Evolutionary conservation across 2,797 vertebrate genomes (phyloP).

Genomic region (Danio jaintianensis): DNA sequence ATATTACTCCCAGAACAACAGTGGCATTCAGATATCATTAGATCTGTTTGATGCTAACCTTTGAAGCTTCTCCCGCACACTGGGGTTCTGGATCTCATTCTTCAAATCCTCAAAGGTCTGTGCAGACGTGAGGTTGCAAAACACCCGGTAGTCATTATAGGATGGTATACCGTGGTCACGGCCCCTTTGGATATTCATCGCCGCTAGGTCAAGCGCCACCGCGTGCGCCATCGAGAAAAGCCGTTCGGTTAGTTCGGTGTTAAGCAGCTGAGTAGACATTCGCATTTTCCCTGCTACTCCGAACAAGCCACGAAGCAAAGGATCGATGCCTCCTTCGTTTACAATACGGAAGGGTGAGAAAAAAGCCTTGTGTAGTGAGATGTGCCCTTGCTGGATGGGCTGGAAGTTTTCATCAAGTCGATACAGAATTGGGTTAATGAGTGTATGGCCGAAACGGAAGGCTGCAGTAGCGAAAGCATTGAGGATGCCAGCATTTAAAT

Average conservation of each 20-base stretch:
- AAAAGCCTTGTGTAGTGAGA: constrained; percentile 96
- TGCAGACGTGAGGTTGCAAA: constrained; percentile 92
- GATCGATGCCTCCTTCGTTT: constrained; percentile 98
- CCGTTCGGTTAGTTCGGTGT: constrained; percentile 94
- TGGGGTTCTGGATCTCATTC: constrained; percentile 93
- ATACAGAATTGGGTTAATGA: constrained; percentile 94
- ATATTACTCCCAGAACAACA: constrained; percentile 6
- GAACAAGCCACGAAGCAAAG: constrained; percentile 93
- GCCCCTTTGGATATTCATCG: constrained; percentile 97
- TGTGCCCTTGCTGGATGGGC: constrained; percentile 91
- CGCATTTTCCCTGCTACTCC: constrained; percentile 96
- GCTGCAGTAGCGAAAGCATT: constrained; percentile 96
- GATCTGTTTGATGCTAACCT: constrained; percentile 76
- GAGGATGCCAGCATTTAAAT: constrained; percentile 90
- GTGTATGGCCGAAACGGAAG: constrained; percentile 97
- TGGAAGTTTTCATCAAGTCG: constrained; percentile 90
- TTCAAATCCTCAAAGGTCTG: constrained; percentile 91
- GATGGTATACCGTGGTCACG: constrained; percentile 96
- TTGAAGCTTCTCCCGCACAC: constrained; percentile 90
- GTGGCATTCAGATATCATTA: not conserved
- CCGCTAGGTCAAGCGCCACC: constrained; percentile 95
- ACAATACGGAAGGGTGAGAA: constrained; percentile 98
- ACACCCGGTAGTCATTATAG: constrained; percentile 96
- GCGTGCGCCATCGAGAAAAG: constrained; percentile 97
- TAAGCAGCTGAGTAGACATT: constrained; percentile 90